Evolutionary conservation across 2,888 invertebrate genomes (phyloP), one percentile per base, ranked within the genome.

Genomic region (Chirona hameri): DNA sequence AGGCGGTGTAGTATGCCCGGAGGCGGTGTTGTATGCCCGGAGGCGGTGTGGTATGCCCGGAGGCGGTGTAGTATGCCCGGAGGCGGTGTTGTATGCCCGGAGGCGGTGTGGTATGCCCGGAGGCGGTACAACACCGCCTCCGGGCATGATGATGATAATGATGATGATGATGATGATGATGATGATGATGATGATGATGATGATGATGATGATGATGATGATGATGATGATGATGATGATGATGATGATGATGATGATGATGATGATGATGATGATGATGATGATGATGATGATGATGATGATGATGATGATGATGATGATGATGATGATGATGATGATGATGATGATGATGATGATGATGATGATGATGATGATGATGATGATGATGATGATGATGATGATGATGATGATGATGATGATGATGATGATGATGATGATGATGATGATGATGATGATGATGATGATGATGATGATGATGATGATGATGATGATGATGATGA

Each of bases 361-460:
- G 79, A 79, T 27, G 79, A 79, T 79, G 79, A 24, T 27, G 79
- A 79, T 79, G 79, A 79, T 27, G 79, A 79, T 79, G 79, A 27
- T 27, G 79, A 79, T 79, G 79, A 24, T 27, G 79, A 79, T 27
- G 27, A 24, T 27, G 79, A 79, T 27, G 27, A 79, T 27, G 79
- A 79, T n/a, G n/a, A n/a, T n/a, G n/a, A n/a, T n/a, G 79, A 79
- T 79, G 79, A 79, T 79, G 79, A 79, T 27, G 79, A 27, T 79
- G 27, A 79, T 79, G 79, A 24, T 27, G 79, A 24, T 27, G 27
- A 79, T 27, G 79, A 24, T 27, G 27, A 79, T 27, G 79, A 79
- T 27, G 79, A 31, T 27, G 79, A 79, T 27, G 79, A 79, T 79
- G 79, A 79, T 27, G 79, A 79, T 79, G 79, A 27, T 27, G 79